A percentile compares a stretch with the other conserved stretches of the same genome.
Evolutionary conservation across 2,797 vertebrate species (phyloP).

Genomic region (Leptoclinus maculatus): DNA sequence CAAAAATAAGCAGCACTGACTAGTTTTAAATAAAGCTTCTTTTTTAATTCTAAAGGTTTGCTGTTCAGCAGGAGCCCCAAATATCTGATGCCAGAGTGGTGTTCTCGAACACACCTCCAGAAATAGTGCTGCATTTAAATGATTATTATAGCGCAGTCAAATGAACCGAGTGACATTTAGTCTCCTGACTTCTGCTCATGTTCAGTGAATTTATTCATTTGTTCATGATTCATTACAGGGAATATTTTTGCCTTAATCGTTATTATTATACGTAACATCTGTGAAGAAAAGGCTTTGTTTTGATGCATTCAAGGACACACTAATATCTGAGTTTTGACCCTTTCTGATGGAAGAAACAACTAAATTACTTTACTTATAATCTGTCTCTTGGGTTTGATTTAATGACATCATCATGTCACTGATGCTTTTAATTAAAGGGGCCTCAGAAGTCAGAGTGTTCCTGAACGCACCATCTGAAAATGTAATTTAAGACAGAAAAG

Average conservation of each 20-base stretch:
- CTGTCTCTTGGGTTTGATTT: neutral
- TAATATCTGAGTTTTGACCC: neutral
- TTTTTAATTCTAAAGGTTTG: neutral
- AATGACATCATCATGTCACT: neutral
- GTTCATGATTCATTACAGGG: neutral
- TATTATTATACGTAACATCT: neutral
- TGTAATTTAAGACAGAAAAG: neutral
- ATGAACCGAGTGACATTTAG: neutral
- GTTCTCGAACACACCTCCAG: slow-evolving; percentile 10
- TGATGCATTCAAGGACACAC: neutral
- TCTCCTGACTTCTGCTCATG: neutral
- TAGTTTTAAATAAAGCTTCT: neutral
- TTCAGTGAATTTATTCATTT: neutral
- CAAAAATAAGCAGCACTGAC: neutral
- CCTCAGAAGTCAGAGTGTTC: neutral
- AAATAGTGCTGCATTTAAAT: slow-evolving; percentile 13
- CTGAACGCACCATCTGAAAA: neutral
- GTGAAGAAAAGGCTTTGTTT: neutral
- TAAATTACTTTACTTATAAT: neutral
- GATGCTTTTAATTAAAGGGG: neutral
- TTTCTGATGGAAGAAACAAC: neutral
- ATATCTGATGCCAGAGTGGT: neutral
- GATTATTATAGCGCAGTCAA: neutral
- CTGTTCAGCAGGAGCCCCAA: neutral
- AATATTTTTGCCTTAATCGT: neutral